phyloP scores from a whole-genome alignment of 1,140 invertebrate species.

The Drosophila repletoides region DNA sequence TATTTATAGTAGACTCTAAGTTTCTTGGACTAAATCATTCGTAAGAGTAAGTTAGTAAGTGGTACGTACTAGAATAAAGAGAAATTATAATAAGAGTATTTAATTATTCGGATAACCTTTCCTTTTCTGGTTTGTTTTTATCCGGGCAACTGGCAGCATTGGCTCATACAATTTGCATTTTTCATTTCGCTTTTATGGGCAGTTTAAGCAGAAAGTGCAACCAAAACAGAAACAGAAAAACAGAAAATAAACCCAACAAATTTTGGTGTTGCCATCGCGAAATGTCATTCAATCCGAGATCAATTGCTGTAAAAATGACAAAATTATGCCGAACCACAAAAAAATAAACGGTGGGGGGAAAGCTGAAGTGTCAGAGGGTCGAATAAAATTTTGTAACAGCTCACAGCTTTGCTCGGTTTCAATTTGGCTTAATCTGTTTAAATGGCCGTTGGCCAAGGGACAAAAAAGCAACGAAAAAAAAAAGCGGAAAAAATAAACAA shows the following conservation, averaged over 20 bases:
- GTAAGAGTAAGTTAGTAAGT: too few species aligned
- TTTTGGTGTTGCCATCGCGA: conserved; percentile 8
- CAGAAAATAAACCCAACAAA: conserved; percentile 33
- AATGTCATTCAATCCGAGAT: conserved; percentile 74
- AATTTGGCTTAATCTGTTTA: conserved; percentile 70
- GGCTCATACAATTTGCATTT: conserved; percentile 66
- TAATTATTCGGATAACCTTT: too few species aligned
- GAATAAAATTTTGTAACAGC: conserved; percentile 40
- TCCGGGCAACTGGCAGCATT: not conserved
- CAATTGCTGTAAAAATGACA: conserved; percentile 79
- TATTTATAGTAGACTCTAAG: too few species aligned
- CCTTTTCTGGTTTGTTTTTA: too few species aligned
- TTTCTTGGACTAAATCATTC: too few species aligned
- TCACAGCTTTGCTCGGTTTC: conserved; percentile 51
- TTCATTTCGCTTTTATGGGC: conserved; percentile 63
- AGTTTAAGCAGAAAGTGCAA: conserved; percentile 36
- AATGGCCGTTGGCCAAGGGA: conserved; percentile 38
- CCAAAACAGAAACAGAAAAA: conserved; percentile 11
- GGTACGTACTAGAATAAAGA: too few species aligned
- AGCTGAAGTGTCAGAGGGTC: conserved; percentile 4
- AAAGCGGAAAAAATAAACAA: conserved; percentile 32
- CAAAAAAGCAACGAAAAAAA: conserved; percentile 4
- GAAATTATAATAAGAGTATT: too few species aligned
- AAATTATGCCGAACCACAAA: conserved; percentile 57
- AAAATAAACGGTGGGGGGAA: not conserved